Base-by-base conservation (phyloP, 2,113 vertebrate species). In the Sinocyclocheilus rhinocerous region DNA sequence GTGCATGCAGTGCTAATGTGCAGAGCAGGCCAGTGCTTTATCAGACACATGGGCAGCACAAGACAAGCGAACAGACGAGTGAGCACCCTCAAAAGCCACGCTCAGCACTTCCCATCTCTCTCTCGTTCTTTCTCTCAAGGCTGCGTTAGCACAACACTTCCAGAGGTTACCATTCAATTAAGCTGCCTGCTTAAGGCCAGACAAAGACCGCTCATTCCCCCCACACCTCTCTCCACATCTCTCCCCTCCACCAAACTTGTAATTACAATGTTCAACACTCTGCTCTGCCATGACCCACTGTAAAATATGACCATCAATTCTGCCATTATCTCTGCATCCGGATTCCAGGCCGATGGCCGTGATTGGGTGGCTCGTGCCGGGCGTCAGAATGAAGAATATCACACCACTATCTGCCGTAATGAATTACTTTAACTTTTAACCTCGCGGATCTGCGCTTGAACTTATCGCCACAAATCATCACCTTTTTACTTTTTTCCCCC, bases 391-490 rank as follows among this genome's bases (percentile, higher is more conserved):
- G 97, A 99, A 96, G 97, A 97, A 99, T 98, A 97, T 96, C 95
- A 91, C 20, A 76, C 91, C 95, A 93, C 97, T 97, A 97, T 97
- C 97, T 96, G 91, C 91, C 92, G 95, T 97, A 98, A 99, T 98
- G 97, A 98, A 99, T 97, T 96, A 97, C 96, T 97, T 98, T 98
- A 97, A 97, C 97, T 98, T 97, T 98, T 98, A 97, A 99, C 97
- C 98, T 96, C 95, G 91, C 93, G 95, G 95, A 97, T 96, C 97
- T 97, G 95, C 95, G 95, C 96, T 97, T 97, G 97, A 97, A 98
- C 97, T 97, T 97, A 96, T 96, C 95, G 92, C 92, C 84, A 93
- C 95, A 97, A 98, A 99, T 98, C 97, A 98, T 97, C 95, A 95
- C 92, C 93, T 96, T 97, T 96, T 91, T 91, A 76, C 85, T 76